These are phyloP conservation scores for Crepidodera aurea DNA, from an alignment of 2,888 invertebrate species.

Conservation along the genomic window DNA sequence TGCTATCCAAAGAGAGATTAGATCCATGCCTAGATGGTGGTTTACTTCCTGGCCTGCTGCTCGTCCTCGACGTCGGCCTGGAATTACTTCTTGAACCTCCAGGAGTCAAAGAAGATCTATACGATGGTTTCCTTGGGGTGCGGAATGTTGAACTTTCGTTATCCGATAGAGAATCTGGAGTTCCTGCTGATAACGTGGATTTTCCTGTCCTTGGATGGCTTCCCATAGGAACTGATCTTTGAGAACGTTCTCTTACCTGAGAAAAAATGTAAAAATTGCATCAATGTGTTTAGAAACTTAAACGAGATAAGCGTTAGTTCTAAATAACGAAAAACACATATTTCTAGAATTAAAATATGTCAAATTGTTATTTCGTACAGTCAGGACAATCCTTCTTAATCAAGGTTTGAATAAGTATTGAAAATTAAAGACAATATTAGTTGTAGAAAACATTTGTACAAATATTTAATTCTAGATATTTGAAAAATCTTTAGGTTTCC, in stretches of 20 bases:
- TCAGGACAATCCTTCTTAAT: no score
- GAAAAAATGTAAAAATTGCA: slow-evolving; percentile 1
- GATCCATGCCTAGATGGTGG: slow-evolving; percentile 94
- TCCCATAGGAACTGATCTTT: slow-evolving; percentile 88
- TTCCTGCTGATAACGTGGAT: slow-evolving; percentile 84
- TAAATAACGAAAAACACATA: no score
- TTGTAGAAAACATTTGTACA: no score
- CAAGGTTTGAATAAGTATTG: no score
- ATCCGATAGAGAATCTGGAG: slow-evolving; percentile 88
- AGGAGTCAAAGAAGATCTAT: slow-evolving; percentile 76
- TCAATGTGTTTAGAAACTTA: neutral
- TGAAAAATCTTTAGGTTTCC: neutral
- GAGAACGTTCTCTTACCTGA: slow-evolving; percentile 92
- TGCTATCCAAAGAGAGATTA: slow-evolving; percentile 87
- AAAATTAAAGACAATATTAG: no score
- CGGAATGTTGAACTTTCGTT: slow-evolving; percentile 80
- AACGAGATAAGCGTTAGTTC: neutral
- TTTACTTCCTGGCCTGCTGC: slow-evolving; percentile 87
- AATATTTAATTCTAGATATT: neutral
- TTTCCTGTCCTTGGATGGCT: slow-evolving; percentile 73
- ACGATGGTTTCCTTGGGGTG: slow-evolving; percentile 73
- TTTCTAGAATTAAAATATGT: no score
- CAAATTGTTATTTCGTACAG: no score
- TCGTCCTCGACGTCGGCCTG: slow-evolving; percentile 85
- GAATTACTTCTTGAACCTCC: slow-evolving; percentile 77